Evolutionary conservation across 1,140 invertebrate genomes (phyloP).

Genomic region (Prorops nasuta): DNA sequence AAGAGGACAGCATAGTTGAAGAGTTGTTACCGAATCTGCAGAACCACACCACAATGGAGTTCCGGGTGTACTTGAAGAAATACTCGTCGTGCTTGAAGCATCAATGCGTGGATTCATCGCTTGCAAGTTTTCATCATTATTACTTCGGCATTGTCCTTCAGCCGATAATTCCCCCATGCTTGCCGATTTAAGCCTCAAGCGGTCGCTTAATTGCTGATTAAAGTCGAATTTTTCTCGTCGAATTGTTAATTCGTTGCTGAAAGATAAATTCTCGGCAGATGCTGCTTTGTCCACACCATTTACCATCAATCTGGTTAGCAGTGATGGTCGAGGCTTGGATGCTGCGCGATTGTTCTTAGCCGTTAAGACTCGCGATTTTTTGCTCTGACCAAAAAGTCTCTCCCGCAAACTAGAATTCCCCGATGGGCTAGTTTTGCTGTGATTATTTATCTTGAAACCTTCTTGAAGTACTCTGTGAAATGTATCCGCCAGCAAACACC

Average conservation of each 20-base stretch:
- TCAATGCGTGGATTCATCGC: background rate
- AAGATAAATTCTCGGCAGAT: conserved; percentile 50
- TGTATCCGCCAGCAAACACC: conserved; percentile 61
- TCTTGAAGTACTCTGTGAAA: conserved; percentile 48
- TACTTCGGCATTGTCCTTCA: background rate
- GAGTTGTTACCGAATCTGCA: conserved; percentile 37
- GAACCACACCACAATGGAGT: conserved; percentile 45
- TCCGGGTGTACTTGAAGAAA: conserved; percentile 14
- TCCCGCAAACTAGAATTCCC: conserved; percentile 33
- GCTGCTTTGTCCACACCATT: conserved; percentile 35
- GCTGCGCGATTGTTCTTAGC: background rate
- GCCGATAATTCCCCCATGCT: conserved; percentile 46
- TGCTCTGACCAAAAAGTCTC: conserved; percentile 40
- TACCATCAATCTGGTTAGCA: conserved; percentile 22
- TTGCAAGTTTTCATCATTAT: background rate
- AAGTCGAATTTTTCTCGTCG: too few species aligned
- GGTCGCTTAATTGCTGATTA: too few species aligned
- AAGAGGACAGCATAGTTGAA: conserved; percentile 39
- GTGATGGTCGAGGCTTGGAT: conserved; percentile 9
- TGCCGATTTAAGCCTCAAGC: too few species aligned
- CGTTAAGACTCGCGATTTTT: background rate
- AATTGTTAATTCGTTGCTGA: too few species aligned
- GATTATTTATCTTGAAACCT: conserved; percentile 34
- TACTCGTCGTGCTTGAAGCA: conserved; percentile 5
- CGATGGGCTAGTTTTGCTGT: background rate